phyloP scores from a whole-genome alignment of 2,113 vertebrate genomes.

The Myiozetetes cayanensis region DNA sequence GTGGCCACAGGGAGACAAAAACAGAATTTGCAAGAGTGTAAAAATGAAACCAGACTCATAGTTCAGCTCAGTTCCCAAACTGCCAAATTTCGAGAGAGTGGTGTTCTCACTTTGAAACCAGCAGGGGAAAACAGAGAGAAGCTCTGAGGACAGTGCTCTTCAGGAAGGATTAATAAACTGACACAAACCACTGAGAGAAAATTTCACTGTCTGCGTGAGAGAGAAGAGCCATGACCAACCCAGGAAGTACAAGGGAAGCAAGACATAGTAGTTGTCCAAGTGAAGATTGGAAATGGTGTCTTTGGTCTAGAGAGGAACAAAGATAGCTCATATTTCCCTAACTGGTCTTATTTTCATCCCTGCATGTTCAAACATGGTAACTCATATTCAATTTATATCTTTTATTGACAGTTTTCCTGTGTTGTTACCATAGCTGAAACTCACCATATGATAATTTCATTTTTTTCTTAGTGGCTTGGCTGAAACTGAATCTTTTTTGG shows the following conservation, averaged over 20 bases:
- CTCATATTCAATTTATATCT: background rate
- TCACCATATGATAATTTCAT: background rate
- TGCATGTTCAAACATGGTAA: background rate
- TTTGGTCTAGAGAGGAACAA: background rate
- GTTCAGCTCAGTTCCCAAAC: background rate
- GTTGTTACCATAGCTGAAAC: background rate
- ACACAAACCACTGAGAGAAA: background rate
- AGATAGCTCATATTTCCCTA: background rate
- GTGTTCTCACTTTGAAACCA: background rate
- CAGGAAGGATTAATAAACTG: background rate
- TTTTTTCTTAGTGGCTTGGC: background rate
- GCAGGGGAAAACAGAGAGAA: background rate
- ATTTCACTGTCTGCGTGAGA: background rate
- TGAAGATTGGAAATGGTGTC: background rate
- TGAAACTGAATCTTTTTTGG: background rate
- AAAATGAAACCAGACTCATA: background rate
- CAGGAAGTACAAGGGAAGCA: background rate
- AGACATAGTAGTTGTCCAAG: fast-evolving
- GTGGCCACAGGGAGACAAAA: background rate
- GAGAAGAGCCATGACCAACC: background rate
- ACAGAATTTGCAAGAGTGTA: background rate
- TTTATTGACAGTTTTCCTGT: background rate
- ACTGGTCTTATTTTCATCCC: background rate
- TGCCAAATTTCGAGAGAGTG: background rate
- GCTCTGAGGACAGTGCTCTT: background rate